Percentiles rank a stretch among this genome's conserved stretches.
phyloP scores from a whole-genome alignment of 2,113 vertebrate species.

The Alligator mississippiensis region DNA sequence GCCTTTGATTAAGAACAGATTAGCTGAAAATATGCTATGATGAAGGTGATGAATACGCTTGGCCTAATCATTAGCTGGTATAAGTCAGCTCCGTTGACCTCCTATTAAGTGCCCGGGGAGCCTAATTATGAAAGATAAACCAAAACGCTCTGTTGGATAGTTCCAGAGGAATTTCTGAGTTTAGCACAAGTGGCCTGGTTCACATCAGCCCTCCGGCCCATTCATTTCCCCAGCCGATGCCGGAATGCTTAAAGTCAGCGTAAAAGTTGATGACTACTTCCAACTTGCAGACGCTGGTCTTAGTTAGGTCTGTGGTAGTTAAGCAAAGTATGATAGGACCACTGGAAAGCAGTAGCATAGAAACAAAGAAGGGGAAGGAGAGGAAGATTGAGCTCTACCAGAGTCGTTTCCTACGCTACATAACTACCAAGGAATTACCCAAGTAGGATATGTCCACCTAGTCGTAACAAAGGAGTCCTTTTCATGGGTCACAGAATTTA shows the following conservation, averaged over 20 bases:
- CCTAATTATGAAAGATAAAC: slow-evolving; percentile 35
- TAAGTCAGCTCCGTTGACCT: neutral
- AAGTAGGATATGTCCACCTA: neutral
- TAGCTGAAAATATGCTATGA: neutral
- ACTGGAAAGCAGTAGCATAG: neutral
- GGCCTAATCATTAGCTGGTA: neutral
- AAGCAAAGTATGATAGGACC: neutral
- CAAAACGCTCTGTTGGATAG: neutral
- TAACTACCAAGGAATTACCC: neutral
- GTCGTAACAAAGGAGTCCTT: neutral
- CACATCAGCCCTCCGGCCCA: slow-evolving; percentile 21
- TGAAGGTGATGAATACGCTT: neutral
- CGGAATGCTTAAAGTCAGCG: slow-evolving; percentile 1
- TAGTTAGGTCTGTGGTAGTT: neutral
- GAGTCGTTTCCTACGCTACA: neutral
- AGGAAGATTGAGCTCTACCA: neutral
- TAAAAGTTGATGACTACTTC: slow-evolving; percentile 39
- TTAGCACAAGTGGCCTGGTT: slow-evolving; percentile 40
- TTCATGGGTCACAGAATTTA: neutral
- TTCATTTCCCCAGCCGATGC: slow-evolving; percentile 23
- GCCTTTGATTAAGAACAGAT: neutral
- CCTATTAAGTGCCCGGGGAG: slow-evolving; percentile 6
- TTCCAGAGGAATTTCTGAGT: slow-evolving; percentile 26
- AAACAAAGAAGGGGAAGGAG: neutral
- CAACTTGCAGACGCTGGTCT: slow-evolving; percentile 20